Evolutionary conservation across 2,113 vertebrate genomes (phyloP).

Genomic region (Lagopus leucura): DNA sequence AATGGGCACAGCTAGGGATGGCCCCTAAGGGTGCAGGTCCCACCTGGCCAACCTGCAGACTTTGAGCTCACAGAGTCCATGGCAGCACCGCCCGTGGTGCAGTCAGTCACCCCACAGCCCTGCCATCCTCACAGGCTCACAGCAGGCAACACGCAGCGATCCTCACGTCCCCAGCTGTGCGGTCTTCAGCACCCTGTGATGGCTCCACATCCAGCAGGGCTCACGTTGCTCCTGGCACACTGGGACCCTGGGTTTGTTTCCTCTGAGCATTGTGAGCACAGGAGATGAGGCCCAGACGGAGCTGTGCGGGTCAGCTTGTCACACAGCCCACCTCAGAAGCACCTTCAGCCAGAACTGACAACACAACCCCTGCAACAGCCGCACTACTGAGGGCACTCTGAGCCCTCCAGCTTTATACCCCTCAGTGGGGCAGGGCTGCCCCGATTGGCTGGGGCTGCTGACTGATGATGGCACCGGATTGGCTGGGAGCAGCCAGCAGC

Average conservation of each 20-base stretch:
- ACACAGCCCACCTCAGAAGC: accelerated
- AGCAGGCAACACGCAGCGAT: accelerated
- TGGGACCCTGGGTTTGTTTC: background rate
- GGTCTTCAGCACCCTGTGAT: accelerated
- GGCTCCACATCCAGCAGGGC: background rate
- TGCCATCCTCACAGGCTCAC: background rate
- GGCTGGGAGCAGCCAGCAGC: background rate
- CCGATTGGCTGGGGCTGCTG: background rate
- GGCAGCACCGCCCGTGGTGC: background rate
- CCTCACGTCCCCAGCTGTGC: accelerated
- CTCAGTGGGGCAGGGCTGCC: background rate
- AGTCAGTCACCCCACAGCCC: background rate
- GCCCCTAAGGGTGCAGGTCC: background rate
- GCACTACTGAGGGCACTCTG: accelerated
- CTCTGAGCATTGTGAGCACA: background rate
- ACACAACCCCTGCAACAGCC: accelerated
- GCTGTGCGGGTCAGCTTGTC: accelerated
- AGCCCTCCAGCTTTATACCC: background rate
- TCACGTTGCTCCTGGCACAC: accelerated
- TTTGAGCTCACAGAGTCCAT: background rate
- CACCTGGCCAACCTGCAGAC: background rate
- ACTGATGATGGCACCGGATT: background rate
- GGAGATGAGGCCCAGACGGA: background rate
- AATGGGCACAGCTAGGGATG: accelerated
- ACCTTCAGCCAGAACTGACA: background rate